Evolutionary conservation across 2,888 invertebrate genomes (phyloP).

Genomic region (Lochmaea crataegi): DNA sequence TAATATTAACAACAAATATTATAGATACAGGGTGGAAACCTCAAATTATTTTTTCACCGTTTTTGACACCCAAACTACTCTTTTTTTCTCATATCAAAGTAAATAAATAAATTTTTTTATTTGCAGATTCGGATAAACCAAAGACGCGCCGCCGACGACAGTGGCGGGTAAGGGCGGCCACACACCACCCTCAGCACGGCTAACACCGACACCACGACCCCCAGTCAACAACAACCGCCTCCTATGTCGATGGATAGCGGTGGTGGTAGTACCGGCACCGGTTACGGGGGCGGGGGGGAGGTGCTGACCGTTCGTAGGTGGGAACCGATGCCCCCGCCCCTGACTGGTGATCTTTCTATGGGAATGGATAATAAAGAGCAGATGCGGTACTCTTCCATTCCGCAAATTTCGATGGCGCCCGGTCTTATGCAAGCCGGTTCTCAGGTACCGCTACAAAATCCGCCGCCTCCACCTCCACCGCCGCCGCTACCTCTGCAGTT

Average conservation of each 20-base stretch:
- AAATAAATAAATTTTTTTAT: conserved; percentile 25
- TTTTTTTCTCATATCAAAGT: no score
- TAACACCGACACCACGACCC: conserved; percentile 59
- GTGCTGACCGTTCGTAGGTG: conserved; percentile 69
- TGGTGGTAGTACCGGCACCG: conserved; percentile 54
- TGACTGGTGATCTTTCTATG: conserved; percentile 61
- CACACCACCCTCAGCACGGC: conserved; percentile 58
- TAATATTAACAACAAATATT: no score
- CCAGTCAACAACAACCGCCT: conserved; percentile 59
- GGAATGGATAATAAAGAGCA: conserved; percentile 54
- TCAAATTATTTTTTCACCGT: no score
- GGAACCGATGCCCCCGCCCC: conserved; percentile 71
- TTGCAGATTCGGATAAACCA: conserved; percentile 61
- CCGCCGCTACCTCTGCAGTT: conserved; percentile 74
- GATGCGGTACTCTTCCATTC: conserved; percentile 64
- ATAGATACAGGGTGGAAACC: no score
- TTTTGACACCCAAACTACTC: no score
- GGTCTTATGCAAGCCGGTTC: conserved; percentile 51
- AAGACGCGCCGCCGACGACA: conserved; percentile 46
- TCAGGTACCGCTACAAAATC: conserved; percentile 28
- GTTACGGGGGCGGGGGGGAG: conserved; percentile 53
- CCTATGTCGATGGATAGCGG: conserved; percentile 65
- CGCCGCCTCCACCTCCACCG: conserved; percentile 64
- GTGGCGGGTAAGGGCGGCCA: conserved; percentile 59
- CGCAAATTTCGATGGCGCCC: conserved; percentile 58